These are phyloP conservation scores for Prionailurus viverrinus DNA, from an alignment of 2,113 vertebrate species.

Conservation along the genomic window DNA sequence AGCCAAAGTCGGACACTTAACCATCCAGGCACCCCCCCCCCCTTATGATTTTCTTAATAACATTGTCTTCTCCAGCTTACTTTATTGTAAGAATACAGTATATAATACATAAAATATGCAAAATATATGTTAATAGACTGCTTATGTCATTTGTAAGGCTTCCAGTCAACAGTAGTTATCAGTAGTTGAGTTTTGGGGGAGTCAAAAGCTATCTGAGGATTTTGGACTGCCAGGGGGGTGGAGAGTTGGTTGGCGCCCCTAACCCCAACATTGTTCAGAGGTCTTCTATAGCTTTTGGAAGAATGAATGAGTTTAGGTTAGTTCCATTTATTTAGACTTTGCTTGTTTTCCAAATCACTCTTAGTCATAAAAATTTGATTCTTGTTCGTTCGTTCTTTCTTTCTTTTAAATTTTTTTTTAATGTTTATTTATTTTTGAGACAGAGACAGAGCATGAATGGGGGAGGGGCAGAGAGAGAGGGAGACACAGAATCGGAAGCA, in stretches of 20 bases:
- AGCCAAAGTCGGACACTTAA: too few relatives aligned
- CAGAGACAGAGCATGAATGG: too few relatives aligned
- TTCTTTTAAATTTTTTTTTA: too few relatives aligned
- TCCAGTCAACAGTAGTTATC: neutral
- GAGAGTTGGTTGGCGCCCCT: neutral
- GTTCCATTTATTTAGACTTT: slow-evolving; percentile 49
- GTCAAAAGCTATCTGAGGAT: neutral
- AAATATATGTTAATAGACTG: neutral
- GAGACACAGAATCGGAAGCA: too few relatives aligned
- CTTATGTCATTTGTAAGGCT: neutral
- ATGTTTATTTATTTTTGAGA: too few relatives aligned
- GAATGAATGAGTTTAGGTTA: slow-evolving; percentile 25
- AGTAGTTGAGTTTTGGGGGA: neutral
- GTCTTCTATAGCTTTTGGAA: neutral
- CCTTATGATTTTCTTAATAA: neutral
- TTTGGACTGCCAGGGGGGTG: neutral
- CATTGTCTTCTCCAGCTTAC: neutral
- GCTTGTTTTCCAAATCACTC: neutral
- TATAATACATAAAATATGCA: neutral
- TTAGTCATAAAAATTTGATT: slow-evolving; percentile 32
- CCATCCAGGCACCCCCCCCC: too few relatives aligned
- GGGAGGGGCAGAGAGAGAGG: too few relatives aligned
- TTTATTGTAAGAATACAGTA: neutral
- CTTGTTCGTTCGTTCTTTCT: too few relatives aligned
- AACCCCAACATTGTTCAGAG: neutral